Percentiles rank a stretch among this genome's conserved stretches.
These are phyloP conservation scores for Heliothis subflexa DNA, from an alignment of 1,140 invertebrate species.

Conservation along the genomic window DNA sequence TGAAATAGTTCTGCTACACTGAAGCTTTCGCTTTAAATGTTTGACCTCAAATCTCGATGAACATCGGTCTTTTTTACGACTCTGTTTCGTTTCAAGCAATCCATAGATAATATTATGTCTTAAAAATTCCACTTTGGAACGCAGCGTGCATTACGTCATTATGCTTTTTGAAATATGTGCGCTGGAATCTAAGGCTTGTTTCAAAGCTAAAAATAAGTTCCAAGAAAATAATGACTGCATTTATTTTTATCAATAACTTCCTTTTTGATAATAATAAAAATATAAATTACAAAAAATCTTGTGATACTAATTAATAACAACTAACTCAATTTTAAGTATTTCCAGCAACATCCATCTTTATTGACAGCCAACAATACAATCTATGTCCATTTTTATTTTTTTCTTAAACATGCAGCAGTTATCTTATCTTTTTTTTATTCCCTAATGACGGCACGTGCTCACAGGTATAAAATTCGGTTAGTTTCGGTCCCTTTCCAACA, in stretches of 20 bases:
- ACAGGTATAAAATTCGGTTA: slow-evolving; percentile 48
- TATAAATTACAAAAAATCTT: not conserved
- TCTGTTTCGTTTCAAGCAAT: slow-evolving; percentile 52
- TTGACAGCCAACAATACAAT: slow-evolving; percentile 32
- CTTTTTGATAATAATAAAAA: too few relatives aligned
- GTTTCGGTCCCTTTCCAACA: slow-evolving; percentile 42
- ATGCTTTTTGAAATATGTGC: not conserved
- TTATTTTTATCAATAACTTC: too few relatives aligned
- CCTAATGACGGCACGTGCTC: slow-evolving; percentile 47
- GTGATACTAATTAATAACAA: not conserved
- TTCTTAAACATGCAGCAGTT: slow-evolving; percentile 15
- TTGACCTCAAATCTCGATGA: slow-evolving; percentile 59
- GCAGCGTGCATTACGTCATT: not conserved
- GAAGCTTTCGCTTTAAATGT: slow-evolving; percentile 48
- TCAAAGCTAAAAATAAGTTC: not conserved
- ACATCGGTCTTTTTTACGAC: slow-evolving; percentile 64
- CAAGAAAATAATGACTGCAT: not conserved
- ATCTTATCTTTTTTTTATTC: slow-evolving; percentile 45
- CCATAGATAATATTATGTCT: slow-evolving; percentile 22
- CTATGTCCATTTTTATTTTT: slow-evolving; percentile 29
- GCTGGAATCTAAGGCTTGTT: not conserved
- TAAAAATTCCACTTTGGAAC: slow-evolving; percentile 20
- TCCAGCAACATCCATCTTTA: not conserved
- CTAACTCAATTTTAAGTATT: not conserved
- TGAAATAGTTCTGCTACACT: slow-evolving; percentile 63